These are phyloP conservation scores for Rhinophrynus dorsalis DNA, from an alignment of 2,797 vertebrate genomes.

Conservation along the genomic window DNA sequence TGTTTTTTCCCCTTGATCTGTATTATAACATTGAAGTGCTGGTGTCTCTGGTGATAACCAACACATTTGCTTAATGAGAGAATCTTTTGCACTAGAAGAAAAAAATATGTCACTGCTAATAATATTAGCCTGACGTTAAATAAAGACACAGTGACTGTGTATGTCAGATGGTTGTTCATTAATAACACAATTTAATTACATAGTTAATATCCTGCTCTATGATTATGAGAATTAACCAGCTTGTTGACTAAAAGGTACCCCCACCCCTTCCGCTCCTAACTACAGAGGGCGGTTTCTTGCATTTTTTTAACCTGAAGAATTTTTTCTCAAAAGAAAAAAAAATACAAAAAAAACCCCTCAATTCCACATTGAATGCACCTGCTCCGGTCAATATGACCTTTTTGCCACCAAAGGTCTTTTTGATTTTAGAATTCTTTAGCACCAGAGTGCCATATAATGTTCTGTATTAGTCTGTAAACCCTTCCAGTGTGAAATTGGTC, in stretches of 20 bases:
- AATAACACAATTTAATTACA: constrained; percentile 77
- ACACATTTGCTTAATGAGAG: constrained; percentile 73
- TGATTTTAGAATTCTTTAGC: too few species aligned
- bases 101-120: constrained; percentile 76
- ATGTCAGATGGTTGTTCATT: constrained; percentile 76
- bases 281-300: neutral
- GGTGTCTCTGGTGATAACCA: constrained; percentile 76
- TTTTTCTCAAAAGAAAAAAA: too few species aligned
- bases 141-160: constrained; percentile 73
- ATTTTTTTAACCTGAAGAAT: constrained; percentile 21
- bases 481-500: neutral
- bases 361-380: constrained; percentile 16
- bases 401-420: neutral
- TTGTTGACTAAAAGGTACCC: neutral
- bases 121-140: constrained; percentile 76
- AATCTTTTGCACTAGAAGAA: constrained; percentile 67
- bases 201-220: constrained; percentile 65
- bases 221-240: neutral
- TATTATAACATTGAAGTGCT: constrained; percentile 7
- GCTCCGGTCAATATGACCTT: neutral
- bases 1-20: too few species aligned
- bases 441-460: constrained; percentile 7
- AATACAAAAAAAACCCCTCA: too few species aligned
- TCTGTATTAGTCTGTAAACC: neutral
- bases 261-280: too few species aligned